Conservation (phyloP, 37 sponge, comb jelly and placozoan genomes). For the Beroe forskalii region DNA sequence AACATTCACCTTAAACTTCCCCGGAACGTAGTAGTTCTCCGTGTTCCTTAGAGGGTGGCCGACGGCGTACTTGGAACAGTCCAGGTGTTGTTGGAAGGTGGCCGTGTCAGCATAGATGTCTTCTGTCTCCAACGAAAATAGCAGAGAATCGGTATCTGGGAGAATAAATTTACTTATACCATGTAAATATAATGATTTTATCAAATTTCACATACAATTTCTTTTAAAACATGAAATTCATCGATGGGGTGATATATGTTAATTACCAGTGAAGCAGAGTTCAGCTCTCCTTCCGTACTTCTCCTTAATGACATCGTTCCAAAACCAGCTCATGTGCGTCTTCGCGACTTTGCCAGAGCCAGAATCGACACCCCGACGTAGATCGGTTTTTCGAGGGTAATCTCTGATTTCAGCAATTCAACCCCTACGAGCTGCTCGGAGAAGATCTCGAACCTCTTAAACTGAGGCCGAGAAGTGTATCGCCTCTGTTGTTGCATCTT, state of each 20-base stretch:
- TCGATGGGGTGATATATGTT: too few relatives aligned
- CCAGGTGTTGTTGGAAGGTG: background rate
- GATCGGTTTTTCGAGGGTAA: background rate
- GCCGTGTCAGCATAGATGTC: background rate
- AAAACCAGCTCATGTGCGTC: background rate
- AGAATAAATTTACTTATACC: too few relatives aligned
- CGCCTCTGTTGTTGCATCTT: background rate
- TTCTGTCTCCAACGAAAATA: background rate
- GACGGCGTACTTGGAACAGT: background rate
- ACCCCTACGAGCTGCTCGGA: background rate
- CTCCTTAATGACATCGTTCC: background rate
- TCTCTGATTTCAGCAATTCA: background rate
- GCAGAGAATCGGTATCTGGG: background rate
- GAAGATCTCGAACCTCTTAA: background rate
- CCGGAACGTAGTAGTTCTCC: background rate
- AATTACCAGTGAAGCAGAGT: conserved; percentile 4
- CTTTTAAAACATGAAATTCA: too few relatives aligned
- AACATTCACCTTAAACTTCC: background rate
- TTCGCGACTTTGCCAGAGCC: background rate
- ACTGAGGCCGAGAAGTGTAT: background rate
- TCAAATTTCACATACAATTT: too few relatives aligned
- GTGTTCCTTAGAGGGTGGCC: background rate
- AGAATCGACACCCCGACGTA: background rate
- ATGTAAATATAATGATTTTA: too few relatives aligned
- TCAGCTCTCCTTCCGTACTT: background rate